Evolutionary conservation across 2,888 invertebrate species (phyloP), one percentile per base, ranked within the genome.

Genomic region (Macrosoma leucophasiata): DNA sequence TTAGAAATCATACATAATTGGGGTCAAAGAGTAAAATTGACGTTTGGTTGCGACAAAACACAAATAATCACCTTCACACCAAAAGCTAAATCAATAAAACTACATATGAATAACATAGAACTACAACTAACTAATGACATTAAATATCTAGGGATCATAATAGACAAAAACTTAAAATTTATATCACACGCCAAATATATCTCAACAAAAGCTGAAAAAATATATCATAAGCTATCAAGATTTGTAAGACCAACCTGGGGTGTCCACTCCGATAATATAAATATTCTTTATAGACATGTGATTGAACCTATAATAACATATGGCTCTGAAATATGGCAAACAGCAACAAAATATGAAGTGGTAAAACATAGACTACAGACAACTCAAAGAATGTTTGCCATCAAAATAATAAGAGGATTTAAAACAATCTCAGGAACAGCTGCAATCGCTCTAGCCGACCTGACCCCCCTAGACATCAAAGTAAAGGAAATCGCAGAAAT

Each of bases 331-430:
- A n/a, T n/a, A n/a, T 24, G 28, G 24, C 19, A 24, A 7, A 7
- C 13, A 1, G 29, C 20, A 1, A 19, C 20, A 1, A 11, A 18
- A 2, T 24, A 23, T 3, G 9, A 4, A 1, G 8, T 3, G 1
- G 14, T 34, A 1, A 27, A n/a, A 13, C 13, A 19, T 3, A n/a
- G n/a, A 10, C 20, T 34, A 1, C 2, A 8, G 2, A 7, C 17
- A 0, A n/a, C 18, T 2, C 34, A 34, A 7, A 12, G 34, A 10
- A 13, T 9, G n/a, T 34, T 34, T 6, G 34, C 34, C 3, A 14
- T 34, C 2, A 23, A 18, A 24, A 19, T 14, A 3, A 29, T 29
- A 1, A 29, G 14, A 19, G 24, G n/a, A 1, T 34, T 29, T n/a
- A 6, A 20, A 12, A 36, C 17, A 1, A 18, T 26, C 1, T 30